A percentile compares a stretch with the other conserved stretches of the same genome.
phyloP scores from a whole-genome alignment of 1,140 invertebrate species.

The Diorhabda sublineata region DNA sequence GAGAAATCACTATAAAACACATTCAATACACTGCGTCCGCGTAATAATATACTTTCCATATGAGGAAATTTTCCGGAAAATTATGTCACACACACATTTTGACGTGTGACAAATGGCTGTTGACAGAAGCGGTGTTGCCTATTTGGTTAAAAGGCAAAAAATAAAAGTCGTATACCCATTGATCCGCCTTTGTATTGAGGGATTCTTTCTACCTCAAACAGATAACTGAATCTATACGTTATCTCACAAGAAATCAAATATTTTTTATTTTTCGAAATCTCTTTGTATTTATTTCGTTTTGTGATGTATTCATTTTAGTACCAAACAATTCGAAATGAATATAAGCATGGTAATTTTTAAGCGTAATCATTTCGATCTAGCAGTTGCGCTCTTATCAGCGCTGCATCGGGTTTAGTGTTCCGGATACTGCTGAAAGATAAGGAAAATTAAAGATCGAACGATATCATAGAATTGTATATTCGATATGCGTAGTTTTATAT shows the following conservation, averaged over 20 bases:
- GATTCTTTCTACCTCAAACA: no score
- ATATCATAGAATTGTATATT: conserved; percentile 27
- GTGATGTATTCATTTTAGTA: background rate
- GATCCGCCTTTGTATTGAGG: no score
- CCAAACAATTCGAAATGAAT: background rate
- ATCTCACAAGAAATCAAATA: background rate
- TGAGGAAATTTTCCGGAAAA: no score
- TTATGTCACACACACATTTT: no score
- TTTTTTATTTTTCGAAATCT: conserved; percentile 3
- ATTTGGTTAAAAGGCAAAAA: no score
- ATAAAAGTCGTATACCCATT: no score
- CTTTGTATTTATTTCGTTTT: conserved; percentile 1
- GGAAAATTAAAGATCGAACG: conserved; percentile 32
- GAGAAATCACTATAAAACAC: no score
- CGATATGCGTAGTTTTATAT: conserved; percentile 13
- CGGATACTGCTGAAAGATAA: conserved; percentile 30
- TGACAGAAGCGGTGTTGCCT: no score
- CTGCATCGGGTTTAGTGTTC: conserved; percentile 28
- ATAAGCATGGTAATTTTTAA: conserved; percentile 3
- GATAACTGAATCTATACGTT: no score
- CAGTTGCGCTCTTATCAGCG: conserved; percentile 16
- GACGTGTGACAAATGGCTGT: no score
- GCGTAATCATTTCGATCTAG: background rate
- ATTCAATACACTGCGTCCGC: no score
- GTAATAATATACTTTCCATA: no score